These are phyloP conservation scores for Physocephala rufipes DNA, from an alignment of 2,888 invertebrate species.

Conservation along the genomic window DNA sequence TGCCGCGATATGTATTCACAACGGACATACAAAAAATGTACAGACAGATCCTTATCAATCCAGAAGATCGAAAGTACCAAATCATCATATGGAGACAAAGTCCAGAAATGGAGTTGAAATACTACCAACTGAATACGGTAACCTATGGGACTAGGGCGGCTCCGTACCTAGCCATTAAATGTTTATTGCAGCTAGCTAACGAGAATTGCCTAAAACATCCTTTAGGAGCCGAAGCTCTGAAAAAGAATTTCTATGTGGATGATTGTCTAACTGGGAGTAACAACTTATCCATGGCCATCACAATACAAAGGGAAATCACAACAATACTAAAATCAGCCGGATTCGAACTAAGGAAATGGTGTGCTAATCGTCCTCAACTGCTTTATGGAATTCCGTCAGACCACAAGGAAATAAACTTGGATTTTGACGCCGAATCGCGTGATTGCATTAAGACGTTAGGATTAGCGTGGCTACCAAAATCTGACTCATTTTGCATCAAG, in stretches of 20 bases:
- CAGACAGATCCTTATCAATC: conserved; percentile 16
- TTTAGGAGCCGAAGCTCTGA: background rate
- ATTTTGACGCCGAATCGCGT: background rate
- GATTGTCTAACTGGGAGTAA: conserved; percentile 6
- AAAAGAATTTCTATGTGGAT: conserved; percentile 16
- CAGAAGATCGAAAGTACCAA: background rate
- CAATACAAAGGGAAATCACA: background rate
- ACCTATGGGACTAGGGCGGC: conserved; percentile 6
- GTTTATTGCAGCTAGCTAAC: background rate
- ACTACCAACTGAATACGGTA: conserved; percentile 3
- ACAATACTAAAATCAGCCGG: background rate
- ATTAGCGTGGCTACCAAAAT: conserved; percentile 5
- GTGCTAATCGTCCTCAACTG: conserved; percentile 1
- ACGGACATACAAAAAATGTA: conserved; percentile 27
- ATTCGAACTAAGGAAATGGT: conserved; percentile 7
- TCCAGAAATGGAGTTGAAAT: background rate
- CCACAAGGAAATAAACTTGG: background rate
- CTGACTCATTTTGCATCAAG: background rate
- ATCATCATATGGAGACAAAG: conserved; percentile 2
- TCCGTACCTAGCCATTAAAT: background rate
- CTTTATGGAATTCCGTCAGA: background rate
- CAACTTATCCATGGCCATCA: background rate
- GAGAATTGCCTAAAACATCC: background rate
- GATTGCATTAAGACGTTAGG: background rate
- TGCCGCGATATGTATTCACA: conserved; percentile 18